Evolutionary conservation across 2,797 vertebrate species (phyloP), one percentile per base, ranked within the genome.

Genomic region (Enteromius trimaculatus): DNA sequence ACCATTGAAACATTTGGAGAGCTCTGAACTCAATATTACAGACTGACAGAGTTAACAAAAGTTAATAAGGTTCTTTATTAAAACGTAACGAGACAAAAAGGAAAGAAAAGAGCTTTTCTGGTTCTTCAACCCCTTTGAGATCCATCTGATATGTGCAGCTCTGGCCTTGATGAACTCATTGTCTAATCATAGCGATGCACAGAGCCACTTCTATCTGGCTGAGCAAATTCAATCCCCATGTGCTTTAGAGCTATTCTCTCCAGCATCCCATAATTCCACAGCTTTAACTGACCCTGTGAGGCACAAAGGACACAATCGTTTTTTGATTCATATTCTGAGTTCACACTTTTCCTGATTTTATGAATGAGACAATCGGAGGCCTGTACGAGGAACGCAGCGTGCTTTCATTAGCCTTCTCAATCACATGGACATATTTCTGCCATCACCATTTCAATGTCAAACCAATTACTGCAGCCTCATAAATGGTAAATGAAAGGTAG

Each of bases 1-100:
- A 21, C 29, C 11, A 60, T 29, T 65, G 58, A 77, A 85, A 72
- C 80, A 79, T 70, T 71, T 78, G 34, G 78, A 81, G 71, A 17
- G 31, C 69, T 76, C 81, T 76, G 37, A 83, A 66, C 82, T 66
- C 64, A 74, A 58, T 69, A 64, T 78, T 68, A 66, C 60, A 5
- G 55, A 82, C 37, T 37, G 60, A 66, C 77, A 65, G 9, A 44
- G 75, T 74, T 81, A 79, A 82, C 69, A 64, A 53, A 83, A 69
- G 79, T 71, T 85, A 88, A 88, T 85, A 86, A 49, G 62, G 16
- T 66, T 77, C 69, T 86, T 84, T 82, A 86, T 86, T 74, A 77
- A 75, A 84, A 83, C 53, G 49, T 62, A 84, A 86, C 0, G 1
- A 75, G 80, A 78, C 53, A 26, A 78, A 86, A 86, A 70, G 76